Percentiles rank a stretch among this genome's conserved stretches.
Conservation (phyloP, 1,140 invertebrate genomes). For the Drosophila azteca region DNA sequence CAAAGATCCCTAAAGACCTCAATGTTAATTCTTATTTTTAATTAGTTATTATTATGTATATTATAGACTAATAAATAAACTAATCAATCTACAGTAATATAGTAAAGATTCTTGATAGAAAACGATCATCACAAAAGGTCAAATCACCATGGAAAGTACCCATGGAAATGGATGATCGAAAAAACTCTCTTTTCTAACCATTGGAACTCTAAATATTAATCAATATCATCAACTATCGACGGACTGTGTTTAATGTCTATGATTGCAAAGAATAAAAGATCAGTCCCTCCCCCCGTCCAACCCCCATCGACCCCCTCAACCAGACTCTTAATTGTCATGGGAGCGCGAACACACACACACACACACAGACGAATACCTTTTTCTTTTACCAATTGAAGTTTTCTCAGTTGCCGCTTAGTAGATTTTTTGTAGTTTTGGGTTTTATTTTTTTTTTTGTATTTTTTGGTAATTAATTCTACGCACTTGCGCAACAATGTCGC, state of each 20-base stretch:
- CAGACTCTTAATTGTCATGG: conserved; percentile 71
- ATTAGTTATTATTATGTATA: background rate
- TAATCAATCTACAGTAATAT: too few relatives aligned
- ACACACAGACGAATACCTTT: conserved; percentile 15
- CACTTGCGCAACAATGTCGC: conserved; percentile 72
- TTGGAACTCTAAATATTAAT: too few relatives aligned
- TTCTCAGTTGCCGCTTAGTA: background rate
- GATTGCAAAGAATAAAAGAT: conserved; percentile 20
- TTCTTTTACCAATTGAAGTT: conserved; percentile 50
- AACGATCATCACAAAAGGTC: too few relatives aligned
- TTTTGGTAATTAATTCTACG: conserved; percentile 75
- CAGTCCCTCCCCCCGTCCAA: too few relatives aligned
- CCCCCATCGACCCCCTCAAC: conserved; percentile 26
- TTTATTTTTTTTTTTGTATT: background rate
- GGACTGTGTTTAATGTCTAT: conserved; percentile 24
- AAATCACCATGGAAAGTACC: too few relatives aligned
- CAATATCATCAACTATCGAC: background rate
- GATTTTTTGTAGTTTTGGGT: background rate
- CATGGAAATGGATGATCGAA: too few relatives aligned
- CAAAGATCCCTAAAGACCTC: too few relatives aligned
- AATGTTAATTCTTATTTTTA: too few relatives aligned
- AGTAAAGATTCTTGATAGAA: too few relatives aligned
- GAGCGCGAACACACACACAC: conserved; percentile 41
- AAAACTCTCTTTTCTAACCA: too few relatives aligned
- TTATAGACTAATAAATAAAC: too few relatives aligned